These are phyloP conservation scores for Halesus radiatus DNA, from an alignment of 1,140 invertebrate genomes.

Conservation along the genomic window DNA sequence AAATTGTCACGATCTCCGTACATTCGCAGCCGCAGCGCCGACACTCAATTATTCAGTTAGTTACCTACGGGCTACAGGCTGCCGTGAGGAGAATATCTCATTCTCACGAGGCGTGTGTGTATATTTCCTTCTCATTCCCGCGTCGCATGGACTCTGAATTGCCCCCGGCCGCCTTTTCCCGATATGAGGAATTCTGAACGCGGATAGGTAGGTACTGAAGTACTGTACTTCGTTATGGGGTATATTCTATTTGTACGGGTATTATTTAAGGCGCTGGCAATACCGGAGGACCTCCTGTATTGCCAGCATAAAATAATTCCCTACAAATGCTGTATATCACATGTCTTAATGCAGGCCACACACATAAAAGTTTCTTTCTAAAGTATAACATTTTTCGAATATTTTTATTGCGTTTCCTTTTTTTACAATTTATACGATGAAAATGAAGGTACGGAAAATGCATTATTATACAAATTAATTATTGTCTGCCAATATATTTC, in stretches of 20 bases:
- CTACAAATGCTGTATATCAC: neutral
- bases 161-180: neutral
- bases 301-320: neutral
- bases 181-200: neutral
- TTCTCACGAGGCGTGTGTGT: neutral
- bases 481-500: too few relatives aligned
- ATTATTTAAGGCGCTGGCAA: slow-evolving; percentile 1
- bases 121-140: neutral
- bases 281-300: neutral
- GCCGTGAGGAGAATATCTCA: slow-evolving; percentile 25
- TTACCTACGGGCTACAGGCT: slow-evolving; percentile 3
- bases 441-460: too few relatives aligned
- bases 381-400: too few relatives aligned
- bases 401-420: too few relatives aligned
- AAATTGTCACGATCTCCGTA: neutral
- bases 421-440: too few relatives aligned
- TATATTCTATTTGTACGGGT: too few relatives aligned
- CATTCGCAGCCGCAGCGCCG: neutral
- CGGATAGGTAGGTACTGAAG: too few relatives aligned
- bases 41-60: slow-evolving; percentile 21
- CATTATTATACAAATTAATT: too few relatives aligned
- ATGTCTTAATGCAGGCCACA: too few relatives aligned
- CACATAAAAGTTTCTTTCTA: too few relatives aligned
- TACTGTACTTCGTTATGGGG: too few relatives aligned
- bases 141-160: neutral